Evolutionary conservation across 2,113 vertebrate genomes (phyloP).

Genomic region (Nothoprocta pentlandii): DNA sequence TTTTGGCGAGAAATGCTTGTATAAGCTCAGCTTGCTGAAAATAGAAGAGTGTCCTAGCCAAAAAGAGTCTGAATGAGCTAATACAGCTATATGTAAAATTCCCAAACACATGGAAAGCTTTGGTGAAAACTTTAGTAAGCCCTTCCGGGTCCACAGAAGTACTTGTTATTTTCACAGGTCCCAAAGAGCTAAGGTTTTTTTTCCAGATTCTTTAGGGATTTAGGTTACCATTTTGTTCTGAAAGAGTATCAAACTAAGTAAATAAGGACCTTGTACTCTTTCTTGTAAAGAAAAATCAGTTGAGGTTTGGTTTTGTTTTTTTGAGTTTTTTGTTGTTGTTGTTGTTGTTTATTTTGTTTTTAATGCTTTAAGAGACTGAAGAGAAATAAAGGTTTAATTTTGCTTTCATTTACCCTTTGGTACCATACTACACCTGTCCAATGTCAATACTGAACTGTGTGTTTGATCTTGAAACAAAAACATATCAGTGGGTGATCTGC

Average conservation of each 20-base stretch:
- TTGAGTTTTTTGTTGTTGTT: background rate
- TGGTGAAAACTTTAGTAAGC: slow-evolving; percentile 9
- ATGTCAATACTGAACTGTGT: slow-evolving; percentile 37
- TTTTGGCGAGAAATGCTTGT: slow-evolving; percentile 33
- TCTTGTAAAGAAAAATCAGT: background rate
- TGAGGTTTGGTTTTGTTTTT: background rate
- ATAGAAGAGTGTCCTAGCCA: slow-evolving; percentile 40
- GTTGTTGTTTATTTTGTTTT: background rate
- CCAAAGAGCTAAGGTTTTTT: background rate
- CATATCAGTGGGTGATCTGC: slow-evolving; percentile 41
- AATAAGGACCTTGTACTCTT: background rate
- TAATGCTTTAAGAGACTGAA: background rate
- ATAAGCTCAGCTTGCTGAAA: slow-evolving; percentile 40
- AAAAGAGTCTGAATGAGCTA: background rate
- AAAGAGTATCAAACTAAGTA: background rate
- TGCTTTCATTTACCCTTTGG: background rate
- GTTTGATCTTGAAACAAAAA: background rate
- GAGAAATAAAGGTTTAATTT: slow-evolving; percentile 51
- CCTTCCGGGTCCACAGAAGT: background rate
- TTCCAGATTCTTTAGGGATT: background rate
- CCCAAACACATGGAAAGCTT: slow-evolving; percentile 15
- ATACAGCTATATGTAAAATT: slow-evolving; percentile 14
- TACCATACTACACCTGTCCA: slow-evolving; percentile 6
- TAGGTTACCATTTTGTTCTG: background rate
- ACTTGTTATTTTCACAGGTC: background rate